Evolutionary conservation across 2,888 invertebrate genomes (phyloP), one percentile per base, ranked within the genome.

Genomic region (Drosophila kambysellisi): DNA sequence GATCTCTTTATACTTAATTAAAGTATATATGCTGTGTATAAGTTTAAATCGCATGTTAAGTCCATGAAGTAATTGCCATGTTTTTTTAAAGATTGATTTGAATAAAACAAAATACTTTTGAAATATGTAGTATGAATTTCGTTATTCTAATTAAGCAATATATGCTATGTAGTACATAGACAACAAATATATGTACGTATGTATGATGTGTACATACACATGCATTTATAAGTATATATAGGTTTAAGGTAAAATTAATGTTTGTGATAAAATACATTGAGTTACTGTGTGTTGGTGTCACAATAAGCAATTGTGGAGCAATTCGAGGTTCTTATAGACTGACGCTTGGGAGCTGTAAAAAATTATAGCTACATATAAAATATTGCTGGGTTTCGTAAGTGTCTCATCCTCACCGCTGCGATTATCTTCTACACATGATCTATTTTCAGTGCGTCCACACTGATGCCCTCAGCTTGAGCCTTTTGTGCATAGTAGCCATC

Each of bases 401-500:
- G 37, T 58, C 66, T 70, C 30, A 35, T 53, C 30, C 50, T 51
- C 29, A 30, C 51, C 41, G 46, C 37, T 43, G 32, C 15, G 48
- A 30, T 20, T 15, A 57, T 57, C 30, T 17, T 64, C 57, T 87
- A 87, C 54, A 87, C 86, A 65, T 87, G 86, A 65, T 87, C 90
- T 20, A 86, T 89, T 71, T 90, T 90, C 9, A 90, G 70, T n/a
- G 85, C 70, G 50, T 87, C 90, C 29, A 87, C 51, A 56, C 60
- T 78, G 74, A 88, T 56, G 62, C 89, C 87, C 41, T 89, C 88
- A 15, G 90, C 89, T 51, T 82, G 89, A 53, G 90, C 88, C 69
- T 88, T 88, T 59, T 87, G 88, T 41, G 80, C 81, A 53, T 84
- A 88, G 70, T 88, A 90, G 20, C 91, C 91, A 48, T 88, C 88